Conservation (phyloP, 2,113 vertebrate species). For the Rhabdomys dilectus region DNA sequence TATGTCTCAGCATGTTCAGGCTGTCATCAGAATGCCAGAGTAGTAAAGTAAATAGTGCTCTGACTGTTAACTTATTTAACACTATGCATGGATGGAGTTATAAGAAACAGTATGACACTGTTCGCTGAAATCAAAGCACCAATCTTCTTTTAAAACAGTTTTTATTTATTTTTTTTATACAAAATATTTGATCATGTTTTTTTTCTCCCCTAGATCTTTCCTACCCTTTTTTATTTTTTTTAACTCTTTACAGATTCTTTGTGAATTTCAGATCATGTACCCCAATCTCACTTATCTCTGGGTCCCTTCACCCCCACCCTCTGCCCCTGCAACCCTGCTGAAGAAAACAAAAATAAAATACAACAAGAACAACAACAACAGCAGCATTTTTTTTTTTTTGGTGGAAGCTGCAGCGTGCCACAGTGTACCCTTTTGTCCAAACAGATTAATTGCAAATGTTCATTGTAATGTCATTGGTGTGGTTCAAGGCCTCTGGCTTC, state of each 20-base stretch:
- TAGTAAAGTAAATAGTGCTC: conserved; percentile 62
- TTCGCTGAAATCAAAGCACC: conserved; percentile 69
- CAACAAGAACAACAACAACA: not conserved
- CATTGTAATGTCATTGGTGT: no score
- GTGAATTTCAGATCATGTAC: not conserved
- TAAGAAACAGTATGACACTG: conserved; percentile 61
- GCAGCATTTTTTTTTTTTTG: no score
- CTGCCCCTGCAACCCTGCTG: not conserved
- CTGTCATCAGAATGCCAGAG: conserved; percentile 69
- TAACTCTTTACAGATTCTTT: not conserved
- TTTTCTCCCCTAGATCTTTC: not conserved
- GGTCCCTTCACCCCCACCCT: not conserved
- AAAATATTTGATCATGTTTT: not conserved
- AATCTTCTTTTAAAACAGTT: conserved; percentile 62
- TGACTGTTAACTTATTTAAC: conserved; percentile 78
- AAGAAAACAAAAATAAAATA: not conserved
- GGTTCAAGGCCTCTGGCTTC: no score
- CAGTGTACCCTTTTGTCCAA: not conserved
- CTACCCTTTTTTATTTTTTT: not conserved
- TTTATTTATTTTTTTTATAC: not conserved
- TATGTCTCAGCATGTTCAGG: conserved; percentile 49
- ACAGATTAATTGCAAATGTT: no score
- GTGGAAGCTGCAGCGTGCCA: not conserved
- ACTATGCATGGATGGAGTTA: conserved; percentile 66
- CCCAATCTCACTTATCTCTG: not conserved